phyloP scores from a whole-genome alignment of 2,113 vertebrate species.

The Cranoglanis bouderius region DNA sequence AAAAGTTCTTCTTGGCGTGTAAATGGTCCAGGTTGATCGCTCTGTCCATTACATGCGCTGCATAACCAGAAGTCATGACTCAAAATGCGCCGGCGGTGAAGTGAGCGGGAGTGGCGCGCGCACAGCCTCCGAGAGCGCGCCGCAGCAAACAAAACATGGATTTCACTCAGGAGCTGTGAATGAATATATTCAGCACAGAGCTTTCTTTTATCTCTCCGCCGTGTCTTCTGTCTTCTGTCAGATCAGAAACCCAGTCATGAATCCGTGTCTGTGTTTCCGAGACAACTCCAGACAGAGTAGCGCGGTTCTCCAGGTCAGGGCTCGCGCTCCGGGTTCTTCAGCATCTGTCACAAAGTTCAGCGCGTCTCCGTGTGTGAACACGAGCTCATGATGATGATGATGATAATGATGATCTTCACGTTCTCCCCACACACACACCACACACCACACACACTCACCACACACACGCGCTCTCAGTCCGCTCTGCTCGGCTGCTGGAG shows the following conservation, averaged over 20 bases:
- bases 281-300: background rate
- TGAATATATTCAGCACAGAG: background rate
- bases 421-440: background rate
- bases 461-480: background rate
- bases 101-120: constrained; percentile 5
- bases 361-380: background rate
- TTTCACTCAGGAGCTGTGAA: background rate
- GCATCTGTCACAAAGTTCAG: background rate
- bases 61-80: constrained; percentile 85
- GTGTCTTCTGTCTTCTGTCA: background rate
- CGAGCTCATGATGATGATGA: background rate
- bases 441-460: background rate
- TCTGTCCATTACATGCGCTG: constrained; percentile 81
- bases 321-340: background rate
- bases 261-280: background rate
- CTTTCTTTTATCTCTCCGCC: no score
- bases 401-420: background rate
- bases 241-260: background rate
- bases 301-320: background rate
- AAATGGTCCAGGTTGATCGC: constrained; percentile 81
- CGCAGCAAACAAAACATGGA: background rate
- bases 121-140: background rate
- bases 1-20: constrained; percentile 89
- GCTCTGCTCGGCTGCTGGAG: constrained; percentile 41
- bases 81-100: constrained; percentile 27